phyloP scores from a whole-genome alignment of 2,888 invertebrate genomes.

The Dugesia japonica region DNA sequence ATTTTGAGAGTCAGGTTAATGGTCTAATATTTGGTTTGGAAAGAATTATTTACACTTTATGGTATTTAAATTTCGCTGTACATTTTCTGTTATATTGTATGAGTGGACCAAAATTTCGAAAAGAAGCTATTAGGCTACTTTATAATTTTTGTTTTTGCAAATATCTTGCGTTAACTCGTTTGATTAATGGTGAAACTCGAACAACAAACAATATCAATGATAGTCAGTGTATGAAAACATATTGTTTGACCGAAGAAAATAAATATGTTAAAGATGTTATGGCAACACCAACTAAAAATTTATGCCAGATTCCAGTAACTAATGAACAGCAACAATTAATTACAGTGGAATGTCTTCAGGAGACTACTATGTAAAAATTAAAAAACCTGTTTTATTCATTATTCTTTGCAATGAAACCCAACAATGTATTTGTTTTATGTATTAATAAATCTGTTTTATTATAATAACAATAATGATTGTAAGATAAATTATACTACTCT shows the following conservation, averaged over 20 bases:
- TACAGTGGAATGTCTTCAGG: background rate
- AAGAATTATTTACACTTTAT: slow-evolving; percentile 23
- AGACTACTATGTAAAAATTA: background rate
- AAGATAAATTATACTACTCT: too few species aligned
- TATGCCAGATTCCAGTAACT: background rate
- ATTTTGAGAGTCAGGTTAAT: slow-evolving; percentile 3
- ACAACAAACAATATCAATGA: background rate
- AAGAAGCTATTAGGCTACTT: slow-evolving; percentile 22
- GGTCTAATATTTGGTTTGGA: slow-evolving; percentile 17
- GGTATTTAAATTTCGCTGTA: slow-evolving; percentile 32
- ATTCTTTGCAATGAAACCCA: too few species aligned
- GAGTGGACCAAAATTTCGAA: slow-evolving; percentile 32
- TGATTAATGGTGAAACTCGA: background rate
- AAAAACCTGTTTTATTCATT: too few species aligned
- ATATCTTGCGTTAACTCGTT: background rate
- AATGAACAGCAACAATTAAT: background rate
- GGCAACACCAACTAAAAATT: background rate
- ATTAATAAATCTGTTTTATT: too few species aligned
- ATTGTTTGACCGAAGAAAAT: slow-evolving; percentile 6
- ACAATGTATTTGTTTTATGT: too few species aligned
- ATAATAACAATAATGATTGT: too few species aligned
- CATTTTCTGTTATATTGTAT: slow-evolving; percentile 32
- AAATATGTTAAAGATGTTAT: background rate
- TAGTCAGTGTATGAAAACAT: slow-evolving; percentile 1
- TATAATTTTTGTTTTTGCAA: background rate